A percentile compares a stretch with the other conserved stretches of the same genome.
Conservation (phyloP, 1,140 invertebrate species). For the Probaryconus sp. region DNA sequence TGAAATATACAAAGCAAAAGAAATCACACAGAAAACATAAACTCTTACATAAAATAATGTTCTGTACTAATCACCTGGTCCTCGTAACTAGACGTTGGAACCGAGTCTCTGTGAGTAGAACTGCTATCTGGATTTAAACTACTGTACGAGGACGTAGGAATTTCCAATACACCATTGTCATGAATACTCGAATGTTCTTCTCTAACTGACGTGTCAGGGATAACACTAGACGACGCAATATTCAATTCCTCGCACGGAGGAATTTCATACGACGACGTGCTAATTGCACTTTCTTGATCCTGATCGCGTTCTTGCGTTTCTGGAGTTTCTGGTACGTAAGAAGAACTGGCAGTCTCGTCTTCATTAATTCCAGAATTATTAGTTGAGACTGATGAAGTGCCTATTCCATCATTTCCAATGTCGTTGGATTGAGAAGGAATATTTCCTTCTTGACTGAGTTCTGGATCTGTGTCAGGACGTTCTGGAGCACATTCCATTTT, state of each 20-base stretch:
- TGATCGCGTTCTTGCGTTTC: slow-evolving; percentile 76
- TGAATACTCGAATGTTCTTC: slow-evolving; percentile 72
- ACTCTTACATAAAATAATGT: slow-evolving; percentile 1
- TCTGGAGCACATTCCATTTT: slow-evolving; percentile 69
- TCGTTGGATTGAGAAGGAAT: slow-evolving; percentile 76
- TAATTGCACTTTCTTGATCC: slow-evolving; percentile 77
- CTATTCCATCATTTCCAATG: slow-evolving; percentile 70
- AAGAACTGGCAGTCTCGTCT: slow-evolving; percentile 75
- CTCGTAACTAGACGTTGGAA: slow-evolving; percentile 73
- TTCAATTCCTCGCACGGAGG: slow-evolving; percentile 76
- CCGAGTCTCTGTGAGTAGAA: slow-evolving; percentile 69
- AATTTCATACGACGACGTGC: slow-evolving; percentile 77
- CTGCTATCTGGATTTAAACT: slow-evolving; percentile 74
- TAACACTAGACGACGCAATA: slow-evolving; percentile 73
- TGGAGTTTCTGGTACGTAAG: slow-evolving; percentile 76
- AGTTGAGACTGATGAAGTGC: slow-evolving; percentile 68
- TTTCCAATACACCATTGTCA: slow-evolving; percentile 74
- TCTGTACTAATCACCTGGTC: slow-evolving; percentile 63
- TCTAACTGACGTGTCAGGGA: slow-evolving; percentile 69
- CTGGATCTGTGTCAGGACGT: slow-evolving; percentile 68
- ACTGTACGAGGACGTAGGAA: slow-evolving; percentile 75
- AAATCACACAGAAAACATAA: not conserved
- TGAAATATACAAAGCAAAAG: not conserved
- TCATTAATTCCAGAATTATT: slow-evolving; percentile 73
- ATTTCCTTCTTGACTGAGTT: slow-evolving; percentile 73